Evolutionary conservation across 2,888 invertebrate genomes (phyloP).

Genomic region (Macropis europaea): DNA sequence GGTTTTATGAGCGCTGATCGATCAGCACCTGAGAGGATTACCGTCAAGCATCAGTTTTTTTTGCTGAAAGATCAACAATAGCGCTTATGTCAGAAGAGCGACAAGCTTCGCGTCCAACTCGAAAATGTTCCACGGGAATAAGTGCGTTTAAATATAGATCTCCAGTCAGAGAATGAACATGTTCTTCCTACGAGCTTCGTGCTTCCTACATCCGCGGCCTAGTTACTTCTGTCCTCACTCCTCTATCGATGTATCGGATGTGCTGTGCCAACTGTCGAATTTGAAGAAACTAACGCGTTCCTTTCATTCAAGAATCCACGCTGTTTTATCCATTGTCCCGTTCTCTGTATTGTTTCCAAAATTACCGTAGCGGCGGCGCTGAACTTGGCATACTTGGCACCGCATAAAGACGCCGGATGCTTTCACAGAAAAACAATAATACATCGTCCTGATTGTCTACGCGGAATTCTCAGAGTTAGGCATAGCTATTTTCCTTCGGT

Average conservation of each 20-base stretch:
- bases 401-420: constrained; percentile 6
- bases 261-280: not conserved
- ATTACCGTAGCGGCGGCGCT: not conserved
- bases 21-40: not conserved
- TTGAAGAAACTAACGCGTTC: not conserved
- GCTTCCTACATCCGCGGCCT: constrained; percentile 63
- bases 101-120: constrained; percentile 19
- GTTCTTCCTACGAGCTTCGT: constrained; percentile 67
- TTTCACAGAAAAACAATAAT: constrained; percentile 20
- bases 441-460: not conserved
- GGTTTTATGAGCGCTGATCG: not conserved
- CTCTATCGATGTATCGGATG: too few relatives aligned
- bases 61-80: constrained; percentile 38
- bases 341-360: not conserved
- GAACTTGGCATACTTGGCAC: constrained; percentile 33
- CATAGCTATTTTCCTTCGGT: not conserved
- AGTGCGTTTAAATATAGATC: constrained; percentile 67
- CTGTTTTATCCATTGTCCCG: not conserved
- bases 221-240: constrained; percentile 33
- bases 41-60: constrained; percentile 2
- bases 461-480: too few relatives aligned
- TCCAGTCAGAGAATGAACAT: constrained; percentile 62
- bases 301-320: not conserved
- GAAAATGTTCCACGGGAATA: constrained; percentile 39
- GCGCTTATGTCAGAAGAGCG: constrained; percentile 33